phyloP scores from a whole-genome alignment of 2,888 invertebrate species.

The Muschampia plurimacula region DNA sequence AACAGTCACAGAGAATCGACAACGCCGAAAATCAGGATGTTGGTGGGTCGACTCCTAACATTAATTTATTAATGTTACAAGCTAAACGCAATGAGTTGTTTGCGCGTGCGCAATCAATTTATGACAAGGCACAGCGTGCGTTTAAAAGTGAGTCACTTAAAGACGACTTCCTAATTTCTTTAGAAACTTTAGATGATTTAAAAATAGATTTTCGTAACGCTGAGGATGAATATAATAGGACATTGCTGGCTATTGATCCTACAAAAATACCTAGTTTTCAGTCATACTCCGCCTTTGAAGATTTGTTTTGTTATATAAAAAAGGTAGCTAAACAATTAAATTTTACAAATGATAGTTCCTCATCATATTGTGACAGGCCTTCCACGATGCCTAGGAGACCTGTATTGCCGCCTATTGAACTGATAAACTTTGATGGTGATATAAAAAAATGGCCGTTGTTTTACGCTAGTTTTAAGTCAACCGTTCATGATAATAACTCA shows the following conservation, averaged over 20 bases:
- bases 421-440: conserved; percentile 34
- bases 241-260: conserved; percentile 5
- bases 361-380: neutral
- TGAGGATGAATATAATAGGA: conserved; percentile 42
- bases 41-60: neutral
- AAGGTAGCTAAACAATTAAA: conserved; percentile 8
- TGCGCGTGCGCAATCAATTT: too few relatives aligned
- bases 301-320: conserved; percentile 19
- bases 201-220: neutral
- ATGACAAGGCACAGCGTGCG: neutral
- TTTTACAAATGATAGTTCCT: neutral
- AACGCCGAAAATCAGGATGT: neutral
- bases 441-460: conserved; percentile 29
- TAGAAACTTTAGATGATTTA: neutral
- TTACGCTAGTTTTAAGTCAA: conserved; percentile 28
- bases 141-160: neutral
- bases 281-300: conserved; percentile 1
- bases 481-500: conserved; percentile 14
- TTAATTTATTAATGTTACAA: conserved; percentile 1
- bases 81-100: neutral
- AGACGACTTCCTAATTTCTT: neutral
- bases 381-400: conserved; percentile 7
- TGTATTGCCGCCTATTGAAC: conserved; percentile 28
- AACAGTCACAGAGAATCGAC: conserved; percentile 3
- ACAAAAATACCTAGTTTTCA: conserved; percentile 2